phyloP scores from a whole-genome alignment of 2,113 vertebrate genomes.

The Heterocephalus glaber region DNA sequence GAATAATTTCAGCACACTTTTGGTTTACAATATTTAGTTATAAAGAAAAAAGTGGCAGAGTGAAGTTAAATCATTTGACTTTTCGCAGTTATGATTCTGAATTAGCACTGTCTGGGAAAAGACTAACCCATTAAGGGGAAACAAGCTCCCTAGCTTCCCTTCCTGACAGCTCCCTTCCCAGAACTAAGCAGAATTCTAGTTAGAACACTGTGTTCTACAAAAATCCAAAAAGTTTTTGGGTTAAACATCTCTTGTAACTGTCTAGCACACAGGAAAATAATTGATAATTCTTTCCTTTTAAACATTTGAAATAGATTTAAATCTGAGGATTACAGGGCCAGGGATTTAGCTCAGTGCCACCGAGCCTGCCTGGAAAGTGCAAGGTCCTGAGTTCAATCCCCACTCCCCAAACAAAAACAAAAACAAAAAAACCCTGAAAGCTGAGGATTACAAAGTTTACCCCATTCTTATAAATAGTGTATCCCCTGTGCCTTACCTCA shows the following conservation, averaged over 20 bases:
- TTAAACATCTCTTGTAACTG: neutral
- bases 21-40: neutral
- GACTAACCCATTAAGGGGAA: neutral
- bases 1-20: constrained; percentile 53
- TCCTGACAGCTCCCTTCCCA: neutral
- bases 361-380: no score
- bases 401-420: no score
- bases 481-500: neutral
- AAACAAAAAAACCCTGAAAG: no score
- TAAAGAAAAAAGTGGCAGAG: neutral
- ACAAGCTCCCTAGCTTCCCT: neutral
- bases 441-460: neutral
- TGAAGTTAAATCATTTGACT: constrained; percentile 35
- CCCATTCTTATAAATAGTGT: neutral
- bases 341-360: no score
- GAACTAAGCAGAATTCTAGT: neutral
- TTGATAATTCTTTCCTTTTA: neutral
- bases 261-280: neutral
- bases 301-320: neutral
- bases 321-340: neutral
- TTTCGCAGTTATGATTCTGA: neutral
- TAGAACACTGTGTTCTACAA: neutral
- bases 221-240: neutral
- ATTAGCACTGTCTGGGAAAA: neutral
- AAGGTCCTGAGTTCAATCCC: no score